These are phyloP conservation scores for Cyclopterus lumpus DNA, from an alignment of 2,797 vertebrate species.

Conservation along the genomic window DNA sequence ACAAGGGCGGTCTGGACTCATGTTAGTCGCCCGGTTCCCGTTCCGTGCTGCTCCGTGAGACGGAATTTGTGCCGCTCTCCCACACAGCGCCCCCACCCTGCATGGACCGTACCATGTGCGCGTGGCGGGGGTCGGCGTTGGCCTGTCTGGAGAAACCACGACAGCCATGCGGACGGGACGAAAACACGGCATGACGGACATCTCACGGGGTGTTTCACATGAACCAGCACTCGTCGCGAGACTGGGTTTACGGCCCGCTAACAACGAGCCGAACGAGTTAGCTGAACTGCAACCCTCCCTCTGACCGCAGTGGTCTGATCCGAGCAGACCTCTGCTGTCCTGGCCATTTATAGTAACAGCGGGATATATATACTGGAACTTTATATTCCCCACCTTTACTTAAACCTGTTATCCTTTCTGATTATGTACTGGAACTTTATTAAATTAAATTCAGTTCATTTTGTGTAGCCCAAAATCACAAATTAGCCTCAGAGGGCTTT, in stretches of 20 bases:
- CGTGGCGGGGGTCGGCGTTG: conserved; percentile 41
- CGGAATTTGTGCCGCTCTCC: conserved; percentile 76
- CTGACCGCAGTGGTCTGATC: conserved; percentile 69
- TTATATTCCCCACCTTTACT: conserved; percentile 65
- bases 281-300: conserved; percentile 51
- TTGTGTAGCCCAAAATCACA: no score
- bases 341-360: conserved; percentile 89
- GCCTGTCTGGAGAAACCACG: conserved; percentile 48
- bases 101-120: conserved; percentile 78
- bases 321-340: conserved; percentile 79
- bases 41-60: conserved; percentile 75
- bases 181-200: conserved; percentile 9
- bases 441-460: no score
- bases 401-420: conserved; percentile 19
- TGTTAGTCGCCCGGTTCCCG: conserved; percentile 72
- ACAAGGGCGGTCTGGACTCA: conserved; percentile 65
- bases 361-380: conserved; percentile 84
- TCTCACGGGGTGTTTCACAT: conserved; percentile 22
- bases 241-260: background rate
- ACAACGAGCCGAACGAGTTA: background rate
- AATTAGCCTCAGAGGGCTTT: no score
- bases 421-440: no score
- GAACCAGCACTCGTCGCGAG: fast-evolving
- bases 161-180: conserved; percentile 11
- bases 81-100: conserved; percentile 82